phyloP scores from a whole-genome alignment of 2,797 vertebrate genomes.

The Okamejei kenojei region DNA sequence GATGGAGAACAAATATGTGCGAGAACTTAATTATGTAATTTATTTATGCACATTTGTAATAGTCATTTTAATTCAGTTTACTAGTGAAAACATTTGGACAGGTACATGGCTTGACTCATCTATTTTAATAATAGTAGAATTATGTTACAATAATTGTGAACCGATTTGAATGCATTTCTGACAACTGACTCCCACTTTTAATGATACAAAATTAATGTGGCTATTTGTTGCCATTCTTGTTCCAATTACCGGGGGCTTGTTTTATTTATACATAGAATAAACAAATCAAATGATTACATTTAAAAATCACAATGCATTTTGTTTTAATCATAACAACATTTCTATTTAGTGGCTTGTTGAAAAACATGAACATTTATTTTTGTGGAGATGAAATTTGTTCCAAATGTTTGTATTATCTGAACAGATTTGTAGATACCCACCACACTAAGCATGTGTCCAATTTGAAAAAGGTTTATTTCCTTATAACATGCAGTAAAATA shows the following conservation, averaged over 20 bases:
- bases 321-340: background rate
- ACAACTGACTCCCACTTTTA: background rate
- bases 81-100: background rate
- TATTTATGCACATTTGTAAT: conserved; percentile 8
- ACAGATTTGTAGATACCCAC: background rate
- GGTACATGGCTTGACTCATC: background rate
- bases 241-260: background rate
- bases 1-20: background rate
- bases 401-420: background rate
- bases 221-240: background rate
- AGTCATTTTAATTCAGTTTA: conserved; percentile 20
- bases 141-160: background rate
- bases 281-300: background rate
- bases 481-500: background rate
- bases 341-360: background rate
- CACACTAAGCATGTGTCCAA: background rate
- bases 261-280: background rate
- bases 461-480: background rate
- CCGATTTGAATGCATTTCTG: background rate
- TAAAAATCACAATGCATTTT: conserved; percentile 1
- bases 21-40: conserved; percentile 31
- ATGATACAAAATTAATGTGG: background rate
- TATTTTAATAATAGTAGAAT: conserved; percentile 12
- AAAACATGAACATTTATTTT: background rate
- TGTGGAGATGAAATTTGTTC: background rate